phyloP scores from a whole-genome alignment of 2,113 vertebrate genomes.

The Phodopus roborovskii region DNA sequence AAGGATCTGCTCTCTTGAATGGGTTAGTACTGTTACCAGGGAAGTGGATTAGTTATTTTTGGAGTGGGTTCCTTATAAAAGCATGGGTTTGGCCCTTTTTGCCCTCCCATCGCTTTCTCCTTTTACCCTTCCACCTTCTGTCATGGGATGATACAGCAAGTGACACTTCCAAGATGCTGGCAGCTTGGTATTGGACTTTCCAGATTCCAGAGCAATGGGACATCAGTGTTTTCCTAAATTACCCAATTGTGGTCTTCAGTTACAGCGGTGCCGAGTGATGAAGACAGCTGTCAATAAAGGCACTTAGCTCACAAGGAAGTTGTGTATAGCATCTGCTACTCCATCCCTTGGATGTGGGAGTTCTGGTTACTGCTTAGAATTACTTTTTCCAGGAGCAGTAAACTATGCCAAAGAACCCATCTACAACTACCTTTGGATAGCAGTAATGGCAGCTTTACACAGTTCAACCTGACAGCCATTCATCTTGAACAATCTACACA shows the following conservation, averaged over 20 bases:
- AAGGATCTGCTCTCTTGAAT: not conserved
- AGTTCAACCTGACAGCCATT: rapidly evolving
- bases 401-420: rapidly evolving
- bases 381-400: not conserved
- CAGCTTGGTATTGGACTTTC: not conserved
- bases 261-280: not conserved
- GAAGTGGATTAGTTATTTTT: not conserved
- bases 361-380: not conserved
- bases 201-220: not conserved
- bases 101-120: not conserved
- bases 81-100: not conserved
- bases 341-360: rapidly evolving
- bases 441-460: not conserved
- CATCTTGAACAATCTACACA: not conserved
- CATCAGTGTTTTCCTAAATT: not conserved
- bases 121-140: not conserved
- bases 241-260: not conserved
- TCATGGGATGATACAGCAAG: not conserved
- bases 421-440: not conserved
- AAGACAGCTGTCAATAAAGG: not conserved
- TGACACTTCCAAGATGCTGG: not conserved
- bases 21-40: not conserved
- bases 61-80: not conserved
- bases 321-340: not conserved
- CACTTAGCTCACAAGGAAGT: rapidly evolving